Conservation (phyloP, 2,888 invertebrate species). For the Argynnis bischoffii region DNA sequence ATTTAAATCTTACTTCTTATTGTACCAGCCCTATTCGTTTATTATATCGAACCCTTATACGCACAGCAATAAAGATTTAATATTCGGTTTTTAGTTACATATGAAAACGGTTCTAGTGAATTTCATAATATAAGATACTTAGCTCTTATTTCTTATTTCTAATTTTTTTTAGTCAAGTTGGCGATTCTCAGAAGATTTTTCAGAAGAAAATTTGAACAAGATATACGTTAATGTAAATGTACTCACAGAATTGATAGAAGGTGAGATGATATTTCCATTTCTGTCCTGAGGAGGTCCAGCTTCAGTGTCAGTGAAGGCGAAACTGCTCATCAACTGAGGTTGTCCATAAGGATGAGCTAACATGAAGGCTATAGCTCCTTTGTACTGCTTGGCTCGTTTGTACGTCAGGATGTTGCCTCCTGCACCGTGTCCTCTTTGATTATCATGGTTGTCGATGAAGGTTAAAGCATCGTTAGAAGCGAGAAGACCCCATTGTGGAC, state of each 20-base stretch:
- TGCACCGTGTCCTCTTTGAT: conserved; percentile 89
- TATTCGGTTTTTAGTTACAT: too few species aligned
- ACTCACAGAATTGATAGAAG: conserved; percentile 83
- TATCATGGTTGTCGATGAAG: conserved; percentile 96
- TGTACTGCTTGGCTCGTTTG: conserved; percentile 86
- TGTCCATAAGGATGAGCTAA: conserved; percentile 92
- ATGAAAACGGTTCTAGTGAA: too few species aligned
- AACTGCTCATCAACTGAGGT: conserved; percentile 94
- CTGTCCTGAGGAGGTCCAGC: conserved; percentile 87
- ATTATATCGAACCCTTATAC: too few species aligned
- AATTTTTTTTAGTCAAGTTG: too few species aligned
- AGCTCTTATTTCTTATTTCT: too few species aligned
- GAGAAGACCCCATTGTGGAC: conserved; percentile 85
- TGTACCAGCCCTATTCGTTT: too few species aligned
- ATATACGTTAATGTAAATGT: too few species aligned
- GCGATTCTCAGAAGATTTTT: background rate
- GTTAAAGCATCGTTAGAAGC: conserved; percentile 84
- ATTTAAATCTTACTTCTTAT: too few species aligned
- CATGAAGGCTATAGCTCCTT: conserved; percentile 92
- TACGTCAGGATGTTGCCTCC: conserved; percentile 85
- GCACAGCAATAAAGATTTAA: too few species aligned
- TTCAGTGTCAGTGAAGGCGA: conserved; percentile 84
- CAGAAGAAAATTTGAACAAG: background rate
- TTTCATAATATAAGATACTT: too few species aligned
- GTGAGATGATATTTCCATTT: conserved; percentile 84